Percentiles rank a stretch among this genome's conserved stretches.
phyloP scores from a whole-genome alignment of 2,113 vertebrate species.

The Toxostoma redivivum region DNA sequence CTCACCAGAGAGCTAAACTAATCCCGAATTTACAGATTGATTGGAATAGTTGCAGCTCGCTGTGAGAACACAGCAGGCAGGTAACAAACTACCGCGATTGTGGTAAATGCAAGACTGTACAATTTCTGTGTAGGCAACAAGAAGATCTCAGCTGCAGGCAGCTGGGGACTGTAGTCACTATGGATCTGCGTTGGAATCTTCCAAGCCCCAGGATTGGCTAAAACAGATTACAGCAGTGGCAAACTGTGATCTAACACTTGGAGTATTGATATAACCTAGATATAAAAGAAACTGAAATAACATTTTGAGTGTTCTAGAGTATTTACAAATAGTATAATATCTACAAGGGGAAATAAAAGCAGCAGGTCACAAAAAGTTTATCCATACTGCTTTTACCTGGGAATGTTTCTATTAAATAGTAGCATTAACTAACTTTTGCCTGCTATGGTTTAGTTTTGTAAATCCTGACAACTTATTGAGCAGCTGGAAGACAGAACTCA shows the following conservation, averaged over 20 bases:
- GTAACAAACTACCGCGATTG: not conserved
- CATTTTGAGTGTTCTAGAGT: not conserved
- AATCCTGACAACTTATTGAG: not conserved
- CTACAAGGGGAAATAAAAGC: not conserved
- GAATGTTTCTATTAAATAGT: not conserved
- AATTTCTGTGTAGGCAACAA: rapidly evolving
- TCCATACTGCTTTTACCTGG: not conserved
- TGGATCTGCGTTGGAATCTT: rapidly evolving
- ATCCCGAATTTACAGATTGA: not conserved
- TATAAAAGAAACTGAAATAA: not conserved
- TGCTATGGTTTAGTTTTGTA: not conserved
- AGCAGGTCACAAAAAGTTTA: not conserved
- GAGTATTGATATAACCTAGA: not conserved
- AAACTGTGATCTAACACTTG: not conserved
- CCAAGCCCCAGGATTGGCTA: not conserved
- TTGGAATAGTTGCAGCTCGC: not conserved
- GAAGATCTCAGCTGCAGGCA: not conserved
- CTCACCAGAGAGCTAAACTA: not conserved
- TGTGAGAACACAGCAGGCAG: not conserved
- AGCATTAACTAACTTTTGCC: not conserved
- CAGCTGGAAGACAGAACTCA: not conserved
- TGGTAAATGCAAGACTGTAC: not conserved
- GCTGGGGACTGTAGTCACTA: not conserved
- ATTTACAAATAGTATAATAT: not conserved
- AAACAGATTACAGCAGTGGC: not conserved